Base-by-base conservation (phyloP, 2,797 vertebrate species). In the Dendrocincla tyrannina region DNA sequence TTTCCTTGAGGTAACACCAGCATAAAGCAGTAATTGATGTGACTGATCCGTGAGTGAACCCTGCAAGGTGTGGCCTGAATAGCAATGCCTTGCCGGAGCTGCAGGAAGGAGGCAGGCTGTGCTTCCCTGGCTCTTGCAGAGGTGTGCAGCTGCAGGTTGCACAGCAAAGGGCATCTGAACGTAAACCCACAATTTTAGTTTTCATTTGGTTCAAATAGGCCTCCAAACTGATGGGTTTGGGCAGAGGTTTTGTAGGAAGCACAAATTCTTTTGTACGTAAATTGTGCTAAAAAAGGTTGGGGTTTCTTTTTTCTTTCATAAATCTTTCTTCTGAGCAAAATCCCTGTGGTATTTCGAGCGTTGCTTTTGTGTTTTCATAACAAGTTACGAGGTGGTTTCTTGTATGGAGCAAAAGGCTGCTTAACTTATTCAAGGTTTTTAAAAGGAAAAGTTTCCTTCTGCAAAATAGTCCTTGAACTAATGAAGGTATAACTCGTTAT, bases 21-120 rank as follows among this genome's bases (percentile, higher is more conserved):
- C 37, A 14, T 74, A 70, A 59, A 85, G 75, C 84, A 77, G 93
- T 85, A 89, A 84, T 89, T 91, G 88, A 86, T 95, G 95, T 35
- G 78, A 72, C 33, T 90, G 85, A 86, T 93, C 63, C 30, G 3
- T 32, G 6, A 93, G 81, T 85, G 94, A 91, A 93, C 91, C 77
- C 85, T 75, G 81, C 49, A 24, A 72, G 44, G 32, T 74, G 37
- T n/a, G 58, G 33, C 44, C 84, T 66, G 83, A 95, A 96, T 76
- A 84, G 89, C 74, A 79, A 74, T 77, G 87, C 62, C 75, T 46
- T 72, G 53, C 53, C 81, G 55, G 87, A 70, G 66, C 59, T 58
- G 13, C 77, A 39, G 88, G 73, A 94, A 95, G 46, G 88, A 95
- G 76, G 82, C 69, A 70, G 82, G 63, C 82, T 76, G 79, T 42